Base-by-base conservation (phyloP, 2,888 invertebrate species). In the Anoplius nigerrimus region DNA sequence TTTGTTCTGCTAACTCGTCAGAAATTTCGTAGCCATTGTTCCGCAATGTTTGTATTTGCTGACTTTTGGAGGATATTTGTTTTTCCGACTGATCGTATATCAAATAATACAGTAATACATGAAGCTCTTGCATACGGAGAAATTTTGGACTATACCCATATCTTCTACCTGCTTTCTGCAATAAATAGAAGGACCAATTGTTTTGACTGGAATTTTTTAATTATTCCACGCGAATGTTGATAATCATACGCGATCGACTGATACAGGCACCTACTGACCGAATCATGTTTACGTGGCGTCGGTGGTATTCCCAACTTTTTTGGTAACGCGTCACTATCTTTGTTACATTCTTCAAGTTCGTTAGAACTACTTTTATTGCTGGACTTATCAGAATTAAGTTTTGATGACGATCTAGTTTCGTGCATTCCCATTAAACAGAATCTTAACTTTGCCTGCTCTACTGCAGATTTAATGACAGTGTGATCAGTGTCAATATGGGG, bases 61-160 rank as follows among this genome's bases (percentile, higher is more conserved):
- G 74, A 15, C 74, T 71, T 51, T 85, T 81, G 0, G 85, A 75
- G 22, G 80, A 63, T 6, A 59, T 62, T 4, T 74, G 78, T 20
- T 89, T 79, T 0, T 90, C 90, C 27, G 89, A 87, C 81, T 92
- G 90, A 52, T 90, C 92, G 78, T 93, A 92, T 6, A 93, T 89
- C n/a, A 95, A 84, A 84, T 95, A 94, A 86, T 91, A 94, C 15
- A 96, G 83, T 74, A 93, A 91, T 76, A 93, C 91, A 83, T 96
- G 95, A 48, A 95, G 82, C 2, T 91, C 88, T 68, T 92, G 90
- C 87, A 94, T 92, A 53, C 94, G 90, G 13, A 92, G 88, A 83
- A 93, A 93, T 88, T 95, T 95, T 0, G 94, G 92, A 63, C 90
- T 87, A 71, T 90, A 90, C 6, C 91, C 92, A 77, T 91, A 90